phyloP scores from a whole-genome alignment of 1,140 invertebrate genomes.

The Ganaspis sp. region DNA sequence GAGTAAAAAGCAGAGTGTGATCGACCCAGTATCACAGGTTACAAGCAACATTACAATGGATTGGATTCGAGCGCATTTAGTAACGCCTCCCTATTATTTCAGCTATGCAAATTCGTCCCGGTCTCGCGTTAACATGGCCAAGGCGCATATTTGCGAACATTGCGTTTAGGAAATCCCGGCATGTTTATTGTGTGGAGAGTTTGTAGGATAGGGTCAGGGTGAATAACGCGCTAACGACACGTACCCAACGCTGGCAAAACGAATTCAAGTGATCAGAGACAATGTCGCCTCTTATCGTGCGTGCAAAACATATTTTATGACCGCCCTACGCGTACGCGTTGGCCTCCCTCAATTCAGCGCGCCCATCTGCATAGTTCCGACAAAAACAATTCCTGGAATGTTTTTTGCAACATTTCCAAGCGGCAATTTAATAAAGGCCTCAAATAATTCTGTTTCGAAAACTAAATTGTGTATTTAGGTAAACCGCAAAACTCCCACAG shows the following conservation, averaged over 20 bases:
- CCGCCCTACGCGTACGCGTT: background rate
- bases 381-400: constrained; percentile 7
- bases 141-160: constrained; percentile 28
- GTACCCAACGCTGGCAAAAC: constrained; percentile 5
- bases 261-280: constrained; percentile 27
- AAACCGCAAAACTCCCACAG: no score
- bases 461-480: no score
- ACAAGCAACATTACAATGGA: constrained; percentile 3
- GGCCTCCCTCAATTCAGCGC: background rate
- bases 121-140: constrained; percentile 3
- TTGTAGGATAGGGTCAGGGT: constrained; percentile 12
- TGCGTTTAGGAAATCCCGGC: constrained; percentile 28
- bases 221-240: constrained; percentile 13
- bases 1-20: background rate
- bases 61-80: background rate
- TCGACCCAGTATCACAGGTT: background rate
- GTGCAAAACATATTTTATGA: constrained; percentile 25
- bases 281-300: constrained; percentile 29
- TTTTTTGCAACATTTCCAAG: no score
- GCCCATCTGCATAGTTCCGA: background rate
- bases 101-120: constrained; percentile 16
- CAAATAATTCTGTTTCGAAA: no score
- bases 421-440: no score
- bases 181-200: background rate
- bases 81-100: constrained; percentile 25